Evolutionary conservation across 2,113 vertebrate genomes (phyloP).

Genomic region (Pollachius pollachius): DNA sequence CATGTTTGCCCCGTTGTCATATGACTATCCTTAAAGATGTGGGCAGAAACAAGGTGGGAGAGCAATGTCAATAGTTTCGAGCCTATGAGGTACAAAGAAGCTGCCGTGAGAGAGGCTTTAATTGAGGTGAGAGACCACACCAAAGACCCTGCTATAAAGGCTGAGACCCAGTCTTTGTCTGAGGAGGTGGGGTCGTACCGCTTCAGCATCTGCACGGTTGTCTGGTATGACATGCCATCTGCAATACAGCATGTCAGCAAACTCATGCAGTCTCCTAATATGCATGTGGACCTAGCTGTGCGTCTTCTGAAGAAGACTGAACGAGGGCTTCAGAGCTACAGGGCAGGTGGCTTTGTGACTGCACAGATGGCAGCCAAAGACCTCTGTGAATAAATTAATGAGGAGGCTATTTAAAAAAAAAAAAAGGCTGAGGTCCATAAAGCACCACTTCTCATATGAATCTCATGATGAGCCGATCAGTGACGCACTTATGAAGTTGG

Average conservation of each 20-base stretch:
- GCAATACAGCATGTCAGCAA: conserved; percentile 12
- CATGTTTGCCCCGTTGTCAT: not conserved
- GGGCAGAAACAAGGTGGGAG: not conserved
- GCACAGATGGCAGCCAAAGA: conserved; percentile 11
- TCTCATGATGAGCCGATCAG: conserved; percentile 15
- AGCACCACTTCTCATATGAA: not conserved
- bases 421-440: not conserved
- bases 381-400: not conserved
- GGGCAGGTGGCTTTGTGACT: conserved; percentile 6
- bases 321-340: not conserved
- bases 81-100: not conserved
- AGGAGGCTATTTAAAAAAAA: not conserved
- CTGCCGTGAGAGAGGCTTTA: conserved; percentile 5
- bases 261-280: not conserved
- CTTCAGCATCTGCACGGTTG: conserved; percentile 4
- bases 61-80: conserved; percentile 7
- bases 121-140: conserved; percentile 11
- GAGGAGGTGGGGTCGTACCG: conserved; percentile 1
- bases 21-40: not conserved
- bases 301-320: not conserved
- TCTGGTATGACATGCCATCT: conserved; percentile 11
- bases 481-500: conserved; percentile 18
- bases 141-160: not conserved
- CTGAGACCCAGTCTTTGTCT: conserved; percentile 18
- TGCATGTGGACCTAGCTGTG: conserved; percentile 4